These are phyloP conservation scores for Otolemur garnettii DNA, from an alignment of 2,113 vertebrate species.

Conservation along the genomic window DNA sequence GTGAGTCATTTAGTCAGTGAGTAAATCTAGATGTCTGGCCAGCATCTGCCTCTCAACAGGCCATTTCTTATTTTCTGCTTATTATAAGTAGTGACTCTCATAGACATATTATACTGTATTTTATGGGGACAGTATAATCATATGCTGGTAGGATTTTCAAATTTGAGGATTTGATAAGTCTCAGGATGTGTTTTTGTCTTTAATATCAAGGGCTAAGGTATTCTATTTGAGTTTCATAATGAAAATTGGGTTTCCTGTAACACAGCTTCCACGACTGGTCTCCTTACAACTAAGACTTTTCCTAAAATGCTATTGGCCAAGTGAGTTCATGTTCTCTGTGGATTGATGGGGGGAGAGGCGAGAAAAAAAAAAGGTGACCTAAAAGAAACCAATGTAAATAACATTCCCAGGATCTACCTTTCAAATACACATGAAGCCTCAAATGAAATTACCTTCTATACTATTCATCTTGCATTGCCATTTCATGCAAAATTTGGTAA, in stretches of 20 bases:
- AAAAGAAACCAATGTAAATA: slow-evolving; percentile 50
- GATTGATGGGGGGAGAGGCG: background rate
- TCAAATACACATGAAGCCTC: background rate
- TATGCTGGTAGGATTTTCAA: background rate
- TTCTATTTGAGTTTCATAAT: slow-evolving; percentile 51
- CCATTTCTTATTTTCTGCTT: slow-evolving; percentile 8
- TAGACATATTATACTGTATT: background rate
- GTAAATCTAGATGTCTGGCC: background rate
- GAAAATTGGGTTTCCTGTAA: background rate
- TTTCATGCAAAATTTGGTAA: slow-evolving; percentile 33
- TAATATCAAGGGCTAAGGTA: background rate
- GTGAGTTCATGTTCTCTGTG: background rate
- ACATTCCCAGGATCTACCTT: background rate
- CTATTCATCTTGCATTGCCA: background rate
- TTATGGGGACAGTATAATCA: background rate
- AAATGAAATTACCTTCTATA: slow-evolving; percentile 25
- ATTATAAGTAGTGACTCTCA: background rate
- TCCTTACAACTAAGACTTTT: slow-evolving; percentile 28
- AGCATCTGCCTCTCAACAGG: slow-evolving; percentile 41
- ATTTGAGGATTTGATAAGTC: background rate
- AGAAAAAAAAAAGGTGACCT: background rate
- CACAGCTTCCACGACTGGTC: background rate
- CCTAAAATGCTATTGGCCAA: background rate
- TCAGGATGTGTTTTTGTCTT: background rate
- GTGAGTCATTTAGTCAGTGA: background rate